Percentiles rank a stretch among this genome's conserved stretches.
phyloP scores from a whole-genome alignment of 23 tunicate species.

The Corella eumyota region DNA sequence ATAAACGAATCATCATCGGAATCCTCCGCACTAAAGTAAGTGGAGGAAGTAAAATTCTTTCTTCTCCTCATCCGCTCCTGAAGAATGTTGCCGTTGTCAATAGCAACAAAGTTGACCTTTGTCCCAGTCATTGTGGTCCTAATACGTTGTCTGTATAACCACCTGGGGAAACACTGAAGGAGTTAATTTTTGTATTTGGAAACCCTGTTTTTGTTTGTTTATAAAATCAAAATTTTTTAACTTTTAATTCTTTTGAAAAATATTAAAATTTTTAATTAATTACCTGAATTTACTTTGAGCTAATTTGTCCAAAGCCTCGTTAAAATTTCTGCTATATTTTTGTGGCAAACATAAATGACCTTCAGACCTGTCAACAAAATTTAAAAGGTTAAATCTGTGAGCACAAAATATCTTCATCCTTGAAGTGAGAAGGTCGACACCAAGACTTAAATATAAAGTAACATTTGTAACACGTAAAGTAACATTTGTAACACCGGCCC shows the following conservation, averaged over 20 bases:
- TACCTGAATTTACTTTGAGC: constrained; percentile 52
- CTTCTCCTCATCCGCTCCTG: constrained; percentile 32
- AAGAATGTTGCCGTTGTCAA: constrained; percentile 52
- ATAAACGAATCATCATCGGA: constrained; percentile 9
- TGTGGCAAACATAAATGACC: constrained; percentile 88
- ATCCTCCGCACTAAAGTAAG: constrained; percentile 15
- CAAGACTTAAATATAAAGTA: too few relatives aligned
- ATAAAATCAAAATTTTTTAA: neutral
- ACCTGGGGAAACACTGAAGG: constrained; percentile 12
- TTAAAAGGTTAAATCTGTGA: neutral
- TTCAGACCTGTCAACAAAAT: constrained; percentile 55
- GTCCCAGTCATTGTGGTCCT: constrained; percentile 62
- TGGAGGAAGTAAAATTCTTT: neutral
- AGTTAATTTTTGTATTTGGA: neutral
- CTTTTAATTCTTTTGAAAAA: neutral
- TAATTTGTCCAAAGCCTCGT: constrained; percentile 67
- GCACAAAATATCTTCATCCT: neutral
- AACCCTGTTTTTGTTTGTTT: neutral
- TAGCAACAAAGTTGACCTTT: constrained; percentile 37
- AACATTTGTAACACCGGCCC: too few relatives aligned
- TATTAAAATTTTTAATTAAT: neutral
- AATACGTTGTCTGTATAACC: constrained; percentile 62
- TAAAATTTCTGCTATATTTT: constrained; percentile 35
- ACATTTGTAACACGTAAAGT: too few relatives aligned
- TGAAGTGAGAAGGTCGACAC: too few relatives aligned